Evolutionary conservation across 2,113 vertebrate species (phyloP).

Genomic region (Microtus oregoni): DNA sequence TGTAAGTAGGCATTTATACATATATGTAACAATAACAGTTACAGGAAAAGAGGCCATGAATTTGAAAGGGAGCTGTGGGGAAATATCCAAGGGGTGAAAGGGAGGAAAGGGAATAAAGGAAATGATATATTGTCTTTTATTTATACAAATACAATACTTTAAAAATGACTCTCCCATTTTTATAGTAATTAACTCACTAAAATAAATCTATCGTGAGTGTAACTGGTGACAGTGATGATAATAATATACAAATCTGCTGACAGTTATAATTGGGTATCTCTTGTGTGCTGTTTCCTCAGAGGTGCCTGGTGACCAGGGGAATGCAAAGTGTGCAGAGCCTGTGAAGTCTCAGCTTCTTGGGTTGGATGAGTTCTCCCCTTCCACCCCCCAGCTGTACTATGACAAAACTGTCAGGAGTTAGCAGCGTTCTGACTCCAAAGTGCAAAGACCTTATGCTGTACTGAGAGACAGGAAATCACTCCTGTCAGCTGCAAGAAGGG

Average conservation of each 20-base stretch:
- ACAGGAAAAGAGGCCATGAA: neutral
- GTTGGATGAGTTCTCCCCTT: conserved; percentile 74
- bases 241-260: conserved; percentile 84
- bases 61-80: neutral
- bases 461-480: conserved; percentile 79
- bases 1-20: neutral
- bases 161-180: neutral
- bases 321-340: conserved; percentile 75
- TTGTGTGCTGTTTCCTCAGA: conserved; percentile 70
- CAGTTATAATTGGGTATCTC: conserved; percentile 81
- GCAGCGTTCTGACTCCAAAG: conserved; percentile 78
- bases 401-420: conserved; percentile 87
- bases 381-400: conserved; percentile 82
- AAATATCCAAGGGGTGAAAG: no score
- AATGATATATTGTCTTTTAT: neutral
- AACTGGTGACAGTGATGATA: conserved; percentile 76
- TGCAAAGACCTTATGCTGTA: conserved; percentile 83
- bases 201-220: conserved; percentile 80
- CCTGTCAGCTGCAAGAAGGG: conserved; percentile 61
- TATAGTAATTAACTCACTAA: conserved; percentile 82
- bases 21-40: neutral
- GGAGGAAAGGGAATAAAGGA: neutral
- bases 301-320: conserved; percentile 77
- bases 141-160: neutral
- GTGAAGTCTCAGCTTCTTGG: conserved; percentile 74